phyloP scores from a whole-genome alignment of 2,797 vertebrate genomes.

The Pseudochaenichthys georgianus region DNA sequence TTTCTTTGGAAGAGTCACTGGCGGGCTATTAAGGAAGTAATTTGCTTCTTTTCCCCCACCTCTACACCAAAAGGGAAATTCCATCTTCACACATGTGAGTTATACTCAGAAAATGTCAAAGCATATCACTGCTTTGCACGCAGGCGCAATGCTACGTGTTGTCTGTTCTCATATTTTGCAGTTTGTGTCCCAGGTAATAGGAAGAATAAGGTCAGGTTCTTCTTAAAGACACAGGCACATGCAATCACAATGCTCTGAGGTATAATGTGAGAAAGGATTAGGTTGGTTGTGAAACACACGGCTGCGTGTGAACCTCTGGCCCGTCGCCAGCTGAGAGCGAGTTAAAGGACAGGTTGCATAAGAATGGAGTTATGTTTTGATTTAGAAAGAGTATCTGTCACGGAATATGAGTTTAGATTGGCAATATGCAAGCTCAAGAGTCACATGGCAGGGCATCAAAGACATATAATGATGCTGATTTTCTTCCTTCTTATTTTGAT shows the following conservation, averaged over 20 bases:
- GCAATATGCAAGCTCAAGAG: slow-evolving; percentile 40
- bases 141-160: slow-evolving; percentile 57
- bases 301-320: slow-evolving; percentile 85
- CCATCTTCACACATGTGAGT: slow-evolving; percentile 44
- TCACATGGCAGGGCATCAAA: slow-evolving; percentile 44
- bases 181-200: slow-evolving; percentile 33
- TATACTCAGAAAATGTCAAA: slow-evolving; percentile 44
- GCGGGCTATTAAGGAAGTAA: slow-evolving; percentile 36
- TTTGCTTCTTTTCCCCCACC: not conserved
- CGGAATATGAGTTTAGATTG: slow-evolving; percentile 59
- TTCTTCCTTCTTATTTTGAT: slow-evolving; percentile 19
- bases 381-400: slow-evolving; percentile 62
- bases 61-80: slow-evolving; percentile 62
- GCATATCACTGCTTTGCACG: slow-evolving; percentile 51
- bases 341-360: slow-evolving; percentile 75
- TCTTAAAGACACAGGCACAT: slow-evolving; percentile 36
- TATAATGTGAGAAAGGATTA: slow-evolving; percentile 70
- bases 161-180: slow-evolving; percentile 62
- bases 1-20: slow-evolving; percentile 48
- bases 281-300: slow-evolving; percentile 64
- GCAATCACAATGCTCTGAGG: slow-evolving; percentile 34
- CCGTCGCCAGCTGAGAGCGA: slow-evolving; percentile 66
- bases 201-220: slow-evolving; percentile 55
- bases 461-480: slow-evolving; percentile 29
- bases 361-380: slow-evolving; percentile 68